These are phyloP conservation scores for Homarus gammarus DNA, from an alignment of 2,888 invertebrate species.

Conservation along the genomic window DNA sequence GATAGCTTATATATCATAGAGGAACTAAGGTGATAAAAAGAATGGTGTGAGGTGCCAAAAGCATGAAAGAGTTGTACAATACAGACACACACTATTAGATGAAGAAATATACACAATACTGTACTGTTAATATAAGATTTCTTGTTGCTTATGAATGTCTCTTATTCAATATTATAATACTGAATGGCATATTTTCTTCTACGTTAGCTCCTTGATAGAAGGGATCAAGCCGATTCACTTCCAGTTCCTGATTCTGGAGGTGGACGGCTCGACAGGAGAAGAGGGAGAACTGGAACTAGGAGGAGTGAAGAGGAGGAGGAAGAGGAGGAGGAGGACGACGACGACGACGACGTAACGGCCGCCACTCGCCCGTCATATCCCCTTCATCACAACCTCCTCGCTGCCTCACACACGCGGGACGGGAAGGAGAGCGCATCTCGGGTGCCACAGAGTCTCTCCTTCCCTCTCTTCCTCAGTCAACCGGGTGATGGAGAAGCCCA, in stretches of 20 bases:
- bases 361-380: slow-evolving; percentile 49
- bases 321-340: slow-evolving; percentile 56
- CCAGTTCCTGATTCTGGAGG: slow-evolving; percentile 55
- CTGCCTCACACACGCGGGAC: slow-evolving; percentile 16
- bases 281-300: slow-evolving; percentile 28
- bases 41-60: too few relatives aligned
- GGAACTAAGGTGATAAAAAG: too few relatives aligned
- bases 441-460: slow-evolving; percentile 43
- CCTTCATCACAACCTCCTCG: slow-evolving; percentile 59
- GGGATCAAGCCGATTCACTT: slow-evolving; percentile 41
- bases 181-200: background rate
- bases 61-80: background rate
- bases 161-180: too few relatives aligned
- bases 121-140: background rate
- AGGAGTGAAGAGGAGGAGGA: slow-evolving; percentile 62
- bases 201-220: slow-evolving; percentile 44
- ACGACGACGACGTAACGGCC: slow-evolving; percentile 36
- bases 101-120: too few relatives aligned
- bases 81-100: too few relatives aligned
- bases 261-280: slow-evolving; percentile 18
- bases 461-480: slow-evolving; percentile 18
- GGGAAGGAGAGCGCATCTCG: slow-evolving; percentile 36
- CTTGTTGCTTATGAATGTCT: background rate
- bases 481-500: slow-evolving; percentile 34
- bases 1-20: too few relatives aligned